Percentiles rank a stretch among this genome's conserved stretches.
Evolutionary conservation across 2,113 vertebrate genomes (phyloP).

Genomic region (Mastomys natalensis): DNA sequence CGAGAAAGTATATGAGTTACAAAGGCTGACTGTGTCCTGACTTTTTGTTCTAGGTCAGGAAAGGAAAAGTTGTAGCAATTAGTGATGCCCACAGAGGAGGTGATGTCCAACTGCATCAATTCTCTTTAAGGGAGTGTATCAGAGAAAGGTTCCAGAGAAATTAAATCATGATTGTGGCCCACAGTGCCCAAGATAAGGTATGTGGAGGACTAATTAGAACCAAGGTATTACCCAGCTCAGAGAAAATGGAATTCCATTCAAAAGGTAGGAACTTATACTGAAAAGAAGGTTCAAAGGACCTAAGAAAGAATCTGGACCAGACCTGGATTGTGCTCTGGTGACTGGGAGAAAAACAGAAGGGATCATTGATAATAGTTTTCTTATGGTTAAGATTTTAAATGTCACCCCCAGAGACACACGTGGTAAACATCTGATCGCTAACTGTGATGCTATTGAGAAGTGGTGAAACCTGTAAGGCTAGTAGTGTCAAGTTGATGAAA

Average conservation of each 20-base stretch:
- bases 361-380: not conserved
- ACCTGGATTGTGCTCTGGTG: not conserved
- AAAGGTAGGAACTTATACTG: not conserved
- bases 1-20: not conserved
- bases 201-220: too few relatives aligned
- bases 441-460: not conserved
- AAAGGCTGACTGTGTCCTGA: not conserved
- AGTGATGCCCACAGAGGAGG: not conserved
- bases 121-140: conserved; percentile 12
- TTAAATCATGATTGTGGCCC: not conserved
- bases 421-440: not conserved
- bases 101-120: conserved; percentile 12
- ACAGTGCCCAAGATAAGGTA: not conserved
- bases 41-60: not conserved
- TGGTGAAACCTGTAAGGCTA: not conserved
- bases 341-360: not conserved
- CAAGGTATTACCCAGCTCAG: not conserved
- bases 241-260: not conserved
- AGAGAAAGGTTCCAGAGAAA: conserved; percentile 20
- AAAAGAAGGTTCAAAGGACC: not conserved
- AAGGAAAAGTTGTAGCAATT: not conserved
- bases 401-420: not conserved
- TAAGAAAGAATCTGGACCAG: not conserved
- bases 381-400: not conserved
- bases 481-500: not conserved